These are phyloP conservation scores for Pristionchus exspectatus DNA, from an alignment of 2,888 invertebrate species.

Conservation along the genomic window DNA sequence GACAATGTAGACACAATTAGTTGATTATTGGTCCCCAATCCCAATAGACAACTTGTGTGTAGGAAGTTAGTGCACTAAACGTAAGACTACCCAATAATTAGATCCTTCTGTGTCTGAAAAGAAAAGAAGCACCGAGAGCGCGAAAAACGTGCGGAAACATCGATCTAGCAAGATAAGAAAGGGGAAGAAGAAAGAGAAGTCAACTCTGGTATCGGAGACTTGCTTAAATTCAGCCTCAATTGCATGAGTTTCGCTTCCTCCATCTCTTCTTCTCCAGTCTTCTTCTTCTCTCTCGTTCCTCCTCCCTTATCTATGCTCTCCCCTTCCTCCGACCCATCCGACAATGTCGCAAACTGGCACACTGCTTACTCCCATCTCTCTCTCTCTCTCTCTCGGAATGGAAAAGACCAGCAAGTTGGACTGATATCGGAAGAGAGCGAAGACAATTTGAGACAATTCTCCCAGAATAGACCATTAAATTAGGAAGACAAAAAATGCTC, in stretches of 20 bases:
- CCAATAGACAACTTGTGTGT: not conserved
- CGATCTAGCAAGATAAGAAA: not conserved
- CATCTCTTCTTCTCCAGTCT: not conserved
- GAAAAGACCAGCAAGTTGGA: constrained; percentile 3
- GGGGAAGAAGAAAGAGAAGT: not conserved
- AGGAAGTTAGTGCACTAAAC: constrained; percentile 6
- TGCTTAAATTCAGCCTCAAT: constrained; percentile 9
- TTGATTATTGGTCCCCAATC: constrained; percentile 1
- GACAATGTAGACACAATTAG: not conserved
- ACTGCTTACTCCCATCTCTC: constrained; percentile 33
- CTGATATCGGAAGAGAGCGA: constrained; percentile 24
- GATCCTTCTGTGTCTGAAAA: constrained; percentile 3
- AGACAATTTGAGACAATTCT: not conserved
- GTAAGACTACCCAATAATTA: constrained; percentile 20
- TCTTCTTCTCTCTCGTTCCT: constrained; percentile 16
- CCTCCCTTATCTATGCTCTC: constrained; percentile 5
- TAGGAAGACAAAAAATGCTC: not conserved
- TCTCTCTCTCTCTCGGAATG: constrained; percentile 19
- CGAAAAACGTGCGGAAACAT: not conserved
- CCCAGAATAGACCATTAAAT: constrained; percentile 26
- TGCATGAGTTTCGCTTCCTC: constrained; percentile 47
- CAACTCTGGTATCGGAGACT: not conserved
- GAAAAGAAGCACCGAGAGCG: not conserved
- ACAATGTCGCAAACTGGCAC: constrained; percentile 43
- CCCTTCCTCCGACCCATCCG: not conserved